phyloP scores from a whole-genome alignment of 2,113 vertebrate genomes.

The Motacilla tschutschensis region DNA sequence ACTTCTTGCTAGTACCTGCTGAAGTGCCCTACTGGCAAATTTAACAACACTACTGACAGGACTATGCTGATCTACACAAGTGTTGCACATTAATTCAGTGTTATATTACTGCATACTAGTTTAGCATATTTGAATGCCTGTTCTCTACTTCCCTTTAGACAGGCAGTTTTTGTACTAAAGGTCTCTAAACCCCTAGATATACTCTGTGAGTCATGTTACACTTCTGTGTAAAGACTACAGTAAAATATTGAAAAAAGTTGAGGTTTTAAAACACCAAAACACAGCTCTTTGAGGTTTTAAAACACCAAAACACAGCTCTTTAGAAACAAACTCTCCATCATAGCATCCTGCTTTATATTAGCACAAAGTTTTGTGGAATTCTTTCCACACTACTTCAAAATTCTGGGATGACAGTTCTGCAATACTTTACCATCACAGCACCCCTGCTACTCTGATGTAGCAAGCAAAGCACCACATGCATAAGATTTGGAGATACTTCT shows the following conservation, averaged over 20 bases:
- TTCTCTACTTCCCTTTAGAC: not conserved
- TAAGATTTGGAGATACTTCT: not conserved
- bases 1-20: not conserved
- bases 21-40: not conserved
- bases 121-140: not conserved
- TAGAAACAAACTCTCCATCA: not conserved
- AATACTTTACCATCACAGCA: not conserved
- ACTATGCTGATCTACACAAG: not conserved
- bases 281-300: not conserved
- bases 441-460: rapidly evolving
- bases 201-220: not conserved
- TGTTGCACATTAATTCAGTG: not conserved
- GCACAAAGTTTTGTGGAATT: not conserved
- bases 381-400: not conserved
- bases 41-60: not conserved
- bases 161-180: not conserved
- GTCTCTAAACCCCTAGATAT: not conserved
- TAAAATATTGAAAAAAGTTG: not conserved
- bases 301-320: not conserved
- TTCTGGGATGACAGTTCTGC: not conserved
- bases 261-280: not conserved
- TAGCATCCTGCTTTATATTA: not conserved
- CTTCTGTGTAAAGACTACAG: not conserved
- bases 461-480: rapidly evolving
- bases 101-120: not conserved